Base-by-base conservation (phyloP, 2,113 vertebrate species). In the Rhea americana region DNA sequence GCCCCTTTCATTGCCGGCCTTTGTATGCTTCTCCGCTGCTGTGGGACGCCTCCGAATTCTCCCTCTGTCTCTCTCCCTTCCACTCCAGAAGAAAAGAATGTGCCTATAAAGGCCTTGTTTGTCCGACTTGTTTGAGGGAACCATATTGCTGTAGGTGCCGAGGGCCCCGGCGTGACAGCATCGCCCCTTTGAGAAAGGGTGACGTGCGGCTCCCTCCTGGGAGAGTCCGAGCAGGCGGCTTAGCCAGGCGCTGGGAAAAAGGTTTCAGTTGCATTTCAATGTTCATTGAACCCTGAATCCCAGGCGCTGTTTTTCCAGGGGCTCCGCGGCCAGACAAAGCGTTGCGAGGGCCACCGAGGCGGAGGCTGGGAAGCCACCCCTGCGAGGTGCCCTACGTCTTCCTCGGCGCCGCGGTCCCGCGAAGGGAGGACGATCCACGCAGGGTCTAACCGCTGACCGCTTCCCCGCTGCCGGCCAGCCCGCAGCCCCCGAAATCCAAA, bases 231-330 rank as follows among this genome's bases (percentile, higher is more conserved):
- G 56, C 79, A 0, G 79, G 85, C 32, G 48, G 94, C 95, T 94
- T 84, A 96, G 90, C 70, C 83, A 56, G 66, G 87, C 73, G 39
- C 80, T 93, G 91, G 93, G 94, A 90, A 96, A 90, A 96, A 55
- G 85, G 93, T 93, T 96, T 96, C 90, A 88, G 94, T 90, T 96
- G 95, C 95, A 96, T 96, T 96, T 96, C 93, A 95, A 93, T 95
- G 85, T 88, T 88, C 95, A 93, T 90, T 94, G 95, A 96, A 88
- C 70, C 90, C 91, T 88, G 90, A 94, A 88, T 94, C 90, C 58
- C 30, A 20, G 1, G 75, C 13, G 4, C 53, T 72, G 85, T 14
- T 50, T 95, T 67, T 87, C 50, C 91, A 76, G 72, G 71, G 89
- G 53, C 67, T 95, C 82, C 2, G 58, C 94, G 67, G 85, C 35